These are phyloP conservation scores for Yasuhikotakia modesta DNA, from an alignment of 2,797 vertebrate species.

Conservation along the genomic window DNA sequence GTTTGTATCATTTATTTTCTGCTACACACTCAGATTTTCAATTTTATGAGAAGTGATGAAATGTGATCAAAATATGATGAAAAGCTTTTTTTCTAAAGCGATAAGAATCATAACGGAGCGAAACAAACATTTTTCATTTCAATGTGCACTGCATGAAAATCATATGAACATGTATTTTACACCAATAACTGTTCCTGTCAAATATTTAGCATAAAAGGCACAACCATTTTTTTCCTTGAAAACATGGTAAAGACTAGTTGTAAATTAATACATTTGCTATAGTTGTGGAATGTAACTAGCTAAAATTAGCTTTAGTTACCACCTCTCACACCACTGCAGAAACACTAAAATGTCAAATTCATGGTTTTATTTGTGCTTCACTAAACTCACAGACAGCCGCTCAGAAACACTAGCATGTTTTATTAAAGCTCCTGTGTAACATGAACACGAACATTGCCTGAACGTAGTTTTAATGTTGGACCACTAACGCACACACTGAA, in stretches of 20 bases:
- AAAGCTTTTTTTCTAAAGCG: neutral
- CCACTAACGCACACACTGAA: slow-evolving; percentile 9
- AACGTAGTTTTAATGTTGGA: slow-evolving; percentile 7
- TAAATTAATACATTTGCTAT: no score
- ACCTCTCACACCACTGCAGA: neutral
- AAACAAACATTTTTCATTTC: neutral
- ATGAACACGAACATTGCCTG: slow-evolving; percentile 15
- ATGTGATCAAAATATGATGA: neutral
- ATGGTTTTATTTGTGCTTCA: slow-evolving; percentile 10
- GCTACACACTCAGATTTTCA: neutral
- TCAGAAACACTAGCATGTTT: neutral
- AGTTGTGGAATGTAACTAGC: no score
- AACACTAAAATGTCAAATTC: slow-evolving; percentile 1
- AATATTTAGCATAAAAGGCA: no score
- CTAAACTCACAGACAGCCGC: slow-evolving; percentile 7
- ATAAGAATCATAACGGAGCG: neutral
- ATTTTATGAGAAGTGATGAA: neutral
- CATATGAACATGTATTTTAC: neutral
- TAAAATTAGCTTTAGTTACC: no score
- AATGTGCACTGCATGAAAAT: no score
- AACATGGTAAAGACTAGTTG: no score
- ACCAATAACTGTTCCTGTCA: neutral
- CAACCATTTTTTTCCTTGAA: no score
- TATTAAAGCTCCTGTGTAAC: slow-evolving; percentile 19
- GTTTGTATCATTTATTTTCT: neutral